Evolutionary conservation across 2,888 invertebrate species (phyloP).

Genomic region (Aelia acuminata): DNA sequence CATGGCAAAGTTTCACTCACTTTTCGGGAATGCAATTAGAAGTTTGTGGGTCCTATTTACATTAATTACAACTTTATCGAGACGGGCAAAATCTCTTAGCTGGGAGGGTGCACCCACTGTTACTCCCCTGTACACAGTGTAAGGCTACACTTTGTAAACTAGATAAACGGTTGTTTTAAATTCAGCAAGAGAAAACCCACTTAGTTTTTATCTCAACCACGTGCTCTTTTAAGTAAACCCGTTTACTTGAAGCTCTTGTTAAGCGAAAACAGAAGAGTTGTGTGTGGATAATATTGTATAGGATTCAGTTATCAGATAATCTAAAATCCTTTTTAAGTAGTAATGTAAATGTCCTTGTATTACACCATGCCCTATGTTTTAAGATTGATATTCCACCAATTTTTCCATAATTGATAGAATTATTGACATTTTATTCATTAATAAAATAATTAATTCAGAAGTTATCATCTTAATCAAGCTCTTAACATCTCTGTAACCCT

Average conservation of each 20-base stretch:
- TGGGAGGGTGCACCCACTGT: background rate
- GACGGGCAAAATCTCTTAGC: slow-evolving; percentile 5
- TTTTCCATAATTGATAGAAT: too few species aligned
- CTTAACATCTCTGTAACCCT: too few species aligned
- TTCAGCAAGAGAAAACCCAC: background rate
- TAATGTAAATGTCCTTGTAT: too few species aligned
- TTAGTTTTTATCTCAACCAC: background rate
- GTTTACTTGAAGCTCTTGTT: slow-evolving; percentile 11
- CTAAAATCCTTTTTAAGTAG: too few species aligned
- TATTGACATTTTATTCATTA: too few species aligned
- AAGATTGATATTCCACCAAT: too few species aligned
- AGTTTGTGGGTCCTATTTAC: slow-evolving; percentile 39
- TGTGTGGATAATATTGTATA: background rate
- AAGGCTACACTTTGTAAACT: slow-evolving; percentile 19
- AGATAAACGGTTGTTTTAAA: slow-evolving; percentile 27
- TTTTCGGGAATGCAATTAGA: slow-evolving; percentile 34
- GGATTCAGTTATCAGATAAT: background rate
- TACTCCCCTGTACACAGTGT: background rate
- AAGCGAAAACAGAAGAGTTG: background rate
- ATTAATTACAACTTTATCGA: slow-evolving; percentile 43
- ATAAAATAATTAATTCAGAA: too few species aligned
- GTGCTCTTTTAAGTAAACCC: background rate
- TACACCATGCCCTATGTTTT: too few species aligned
- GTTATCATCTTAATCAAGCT: too few species aligned
- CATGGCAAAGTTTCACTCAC: slow-evolving; percentile 16